A percentile compares a stretch with the other conserved stretches of the same genome.
Conservation (phyloP, 2,888 invertebrate species). For the Synanthedon myopaeformis region DNA sequence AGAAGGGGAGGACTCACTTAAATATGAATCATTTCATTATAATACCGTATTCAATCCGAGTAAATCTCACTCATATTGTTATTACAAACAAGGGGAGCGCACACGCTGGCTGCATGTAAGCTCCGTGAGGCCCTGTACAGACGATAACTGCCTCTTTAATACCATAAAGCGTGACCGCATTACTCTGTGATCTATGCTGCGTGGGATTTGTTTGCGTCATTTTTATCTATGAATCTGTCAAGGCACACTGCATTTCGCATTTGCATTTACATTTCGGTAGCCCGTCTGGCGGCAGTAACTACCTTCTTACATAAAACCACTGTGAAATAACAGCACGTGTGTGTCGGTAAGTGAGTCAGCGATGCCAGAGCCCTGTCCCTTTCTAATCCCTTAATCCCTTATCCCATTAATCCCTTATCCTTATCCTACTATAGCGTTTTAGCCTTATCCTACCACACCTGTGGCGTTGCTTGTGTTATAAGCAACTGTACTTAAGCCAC, state of each 20-base stretch:
- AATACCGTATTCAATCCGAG: conserved; percentile 69
- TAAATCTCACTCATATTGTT: conserved; percentile 66
- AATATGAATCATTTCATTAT: conserved; percentile 72
- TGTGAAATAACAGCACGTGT: too few species aligned
- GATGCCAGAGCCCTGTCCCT: too few species aligned
- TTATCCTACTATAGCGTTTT: too few species aligned
- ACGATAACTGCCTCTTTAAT: conserved; percentile 68
- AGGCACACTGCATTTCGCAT: conserved; percentile 15
- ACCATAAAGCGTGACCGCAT: conserved; percentile 69
- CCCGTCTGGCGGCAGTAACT: too few species aligned
- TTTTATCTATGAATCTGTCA: conserved; percentile 57
- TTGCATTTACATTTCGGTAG: too few species aligned
- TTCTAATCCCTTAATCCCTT: neutral
- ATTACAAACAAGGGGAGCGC: conserved; percentile 55
- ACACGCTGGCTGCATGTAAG: conserved; percentile 35
- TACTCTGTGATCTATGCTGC: conserved; percentile 66
- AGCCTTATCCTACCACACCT: too few species aligned
- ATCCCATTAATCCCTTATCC: neutral
- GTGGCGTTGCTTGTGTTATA: too few species aligned
- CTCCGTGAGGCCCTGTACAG: conserved; percentile 59
- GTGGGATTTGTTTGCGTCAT: conserved; percentile 35
- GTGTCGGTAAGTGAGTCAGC: too few species aligned
- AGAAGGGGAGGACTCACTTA: conserved; percentile 66
- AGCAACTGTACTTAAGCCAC: too few species aligned
- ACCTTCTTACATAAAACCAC: too few species aligned